Evolutionary conservation across 2,888 invertebrate genomes (phyloP).

Genomic region (Selenia dentaria): DNA sequence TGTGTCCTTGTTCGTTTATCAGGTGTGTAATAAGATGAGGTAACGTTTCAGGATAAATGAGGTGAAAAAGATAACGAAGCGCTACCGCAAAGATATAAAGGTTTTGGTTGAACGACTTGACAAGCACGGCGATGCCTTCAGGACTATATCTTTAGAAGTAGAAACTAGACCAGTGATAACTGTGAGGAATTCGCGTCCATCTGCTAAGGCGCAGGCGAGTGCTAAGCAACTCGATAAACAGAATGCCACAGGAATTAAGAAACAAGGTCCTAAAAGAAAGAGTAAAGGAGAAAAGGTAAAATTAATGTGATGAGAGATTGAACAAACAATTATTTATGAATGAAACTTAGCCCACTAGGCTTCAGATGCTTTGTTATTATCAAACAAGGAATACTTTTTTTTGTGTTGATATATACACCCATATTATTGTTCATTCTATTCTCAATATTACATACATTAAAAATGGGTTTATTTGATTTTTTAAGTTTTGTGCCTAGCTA

Average conservation of each 20-base stretch:
- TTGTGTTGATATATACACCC: too few species aligned
- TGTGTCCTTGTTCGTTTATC: constrained; percentile 32
- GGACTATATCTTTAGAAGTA: constrained; percentile 85
- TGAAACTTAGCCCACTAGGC: too few species aligned
- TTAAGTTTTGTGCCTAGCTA: too few species aligned
- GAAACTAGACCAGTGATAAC: constrained; percentile 68
- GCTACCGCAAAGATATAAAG: constrained; percentile 88
- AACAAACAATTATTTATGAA: too few species aligned
- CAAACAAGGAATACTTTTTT: too few species aligned
- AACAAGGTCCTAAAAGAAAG: constrained; percentile 83
- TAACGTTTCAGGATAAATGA: constrained; percentile 86
- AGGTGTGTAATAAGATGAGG: constrained; percentile 33
- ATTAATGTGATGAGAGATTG: too few species aligned
- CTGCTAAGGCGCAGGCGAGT: constrained; percentile 51
- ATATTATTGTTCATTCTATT: too few species aligned
- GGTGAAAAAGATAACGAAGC: constrained; percentile 88
- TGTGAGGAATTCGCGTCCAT: constrained; percentile 47
- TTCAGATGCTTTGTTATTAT: too few species aligned
- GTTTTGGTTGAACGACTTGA: constrained; percentile 88
- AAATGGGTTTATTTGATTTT: too few species aligned
- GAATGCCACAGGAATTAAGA: constrained; percentile 57
- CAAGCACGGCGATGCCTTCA: constrained; percentile 88
- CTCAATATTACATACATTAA: too few species aligned
- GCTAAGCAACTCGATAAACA: constrained; percentile 65
- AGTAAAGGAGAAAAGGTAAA: constrained; percentile 84